These are phyloP conservation scores for Lepus europaeus DNA, from an alignment of 2,113 vertebrate genomes.

Conservation along the genomic window DNA sequence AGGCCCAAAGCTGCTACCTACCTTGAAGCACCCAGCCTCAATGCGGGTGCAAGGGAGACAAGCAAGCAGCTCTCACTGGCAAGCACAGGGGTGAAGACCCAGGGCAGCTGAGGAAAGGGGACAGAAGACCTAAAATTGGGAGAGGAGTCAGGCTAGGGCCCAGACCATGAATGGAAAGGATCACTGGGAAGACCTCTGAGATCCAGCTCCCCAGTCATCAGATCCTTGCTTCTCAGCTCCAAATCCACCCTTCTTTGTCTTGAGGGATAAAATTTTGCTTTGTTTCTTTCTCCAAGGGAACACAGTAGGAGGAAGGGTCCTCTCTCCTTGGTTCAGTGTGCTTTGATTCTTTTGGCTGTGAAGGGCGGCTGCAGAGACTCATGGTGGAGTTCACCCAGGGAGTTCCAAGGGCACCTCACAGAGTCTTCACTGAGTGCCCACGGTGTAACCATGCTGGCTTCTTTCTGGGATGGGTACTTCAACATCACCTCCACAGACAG, in stretches of 20 bases:
- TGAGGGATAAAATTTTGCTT: background rate
- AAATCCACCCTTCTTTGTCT: background rate
- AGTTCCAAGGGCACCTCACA: background rate
- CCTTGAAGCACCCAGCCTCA: background rate
- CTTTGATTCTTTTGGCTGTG: background rate
- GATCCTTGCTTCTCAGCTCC: background rate
- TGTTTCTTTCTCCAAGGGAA: background rate
- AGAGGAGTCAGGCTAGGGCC: too few species aligned
- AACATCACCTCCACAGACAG: background rate
- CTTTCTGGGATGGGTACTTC: background rate
- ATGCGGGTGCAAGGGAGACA: too few species aligned
- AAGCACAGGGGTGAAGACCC: too few species aligned
- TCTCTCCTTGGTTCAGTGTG: background rate
- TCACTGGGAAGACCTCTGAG: background rate
- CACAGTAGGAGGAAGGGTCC: background rate
- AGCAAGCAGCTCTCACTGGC: background rate
- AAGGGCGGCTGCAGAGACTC: background rate
- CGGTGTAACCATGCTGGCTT: background rate
- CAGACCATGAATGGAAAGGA: background rate
- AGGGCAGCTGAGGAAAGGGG: too few species aligned
- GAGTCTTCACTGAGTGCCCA: too few species aligned
- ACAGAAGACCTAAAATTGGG: background rate
- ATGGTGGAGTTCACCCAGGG: background rate
- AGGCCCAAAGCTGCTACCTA: background rate
- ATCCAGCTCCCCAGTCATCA: background rate